phyloP scores from a whole-genome alignment of 2,113 vertebrate species.

The Tricholaema leucomelas region DNA sequence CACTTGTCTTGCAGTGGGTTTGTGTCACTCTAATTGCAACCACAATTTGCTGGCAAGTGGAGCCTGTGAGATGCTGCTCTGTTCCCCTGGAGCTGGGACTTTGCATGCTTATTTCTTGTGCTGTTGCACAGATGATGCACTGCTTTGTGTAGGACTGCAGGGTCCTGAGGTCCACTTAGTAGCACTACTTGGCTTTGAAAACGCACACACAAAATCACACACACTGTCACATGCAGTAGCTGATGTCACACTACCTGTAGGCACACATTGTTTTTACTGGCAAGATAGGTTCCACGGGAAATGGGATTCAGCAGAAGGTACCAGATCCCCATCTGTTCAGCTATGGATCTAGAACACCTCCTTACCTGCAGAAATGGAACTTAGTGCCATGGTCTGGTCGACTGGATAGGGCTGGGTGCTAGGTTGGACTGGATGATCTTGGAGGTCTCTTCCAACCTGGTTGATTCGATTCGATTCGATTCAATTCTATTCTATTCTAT shows the following conservation, averaged over 20 bases:
- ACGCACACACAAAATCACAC: too few species aligned
- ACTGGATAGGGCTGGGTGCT: too few species aligned
- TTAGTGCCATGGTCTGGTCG: too few species aligned
- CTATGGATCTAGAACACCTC: neutral
- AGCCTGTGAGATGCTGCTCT: neutral
- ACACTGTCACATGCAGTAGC: neutral
- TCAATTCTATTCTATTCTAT: too few species aligned
- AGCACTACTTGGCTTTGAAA: neutral
- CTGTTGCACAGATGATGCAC: neutral
- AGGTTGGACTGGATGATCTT: too few species aligned
- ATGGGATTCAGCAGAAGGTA: neutral
- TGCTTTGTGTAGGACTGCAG: neutral
- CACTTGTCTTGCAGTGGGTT: neutral
- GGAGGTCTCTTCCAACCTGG: too few species aligned
- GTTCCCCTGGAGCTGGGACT: neutral
- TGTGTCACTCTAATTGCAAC: neutral
- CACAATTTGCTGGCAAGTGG: constrained; percentile 12
- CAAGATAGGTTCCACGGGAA: neutral
- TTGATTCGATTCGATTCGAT: too few species aligned
- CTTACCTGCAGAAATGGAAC: neutral
- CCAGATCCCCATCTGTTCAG: neutral
- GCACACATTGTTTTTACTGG: neutral
- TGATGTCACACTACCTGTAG: neutral
- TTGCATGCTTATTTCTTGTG: neutral
- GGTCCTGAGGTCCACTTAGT: neutral